phyloP scores from a whole-genome alignment of 2,797 vertebrate species.

The Aphelocoma californica region DNA sequence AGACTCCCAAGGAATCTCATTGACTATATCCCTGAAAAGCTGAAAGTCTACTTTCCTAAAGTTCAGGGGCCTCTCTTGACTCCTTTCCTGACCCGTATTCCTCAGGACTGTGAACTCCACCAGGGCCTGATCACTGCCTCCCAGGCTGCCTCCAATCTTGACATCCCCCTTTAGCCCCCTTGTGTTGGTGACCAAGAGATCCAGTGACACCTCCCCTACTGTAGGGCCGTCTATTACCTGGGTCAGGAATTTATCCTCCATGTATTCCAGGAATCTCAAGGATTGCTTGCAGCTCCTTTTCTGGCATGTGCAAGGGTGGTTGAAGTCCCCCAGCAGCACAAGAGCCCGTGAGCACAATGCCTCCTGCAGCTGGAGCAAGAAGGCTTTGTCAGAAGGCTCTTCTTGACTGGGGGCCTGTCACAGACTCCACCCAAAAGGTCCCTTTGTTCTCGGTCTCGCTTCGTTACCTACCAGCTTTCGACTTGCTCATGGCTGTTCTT shows the following conservation, averaged over 20 bases:
- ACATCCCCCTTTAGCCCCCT: not conserved
- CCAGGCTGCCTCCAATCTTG: not conserved
- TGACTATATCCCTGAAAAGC: too few species aligned
- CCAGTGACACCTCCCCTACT: too few species aligned
- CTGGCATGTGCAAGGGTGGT: not conserved
- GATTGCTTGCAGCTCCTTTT: not conserved
- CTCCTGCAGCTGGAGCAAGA: not conserved
- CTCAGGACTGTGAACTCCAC: too few species aligned
- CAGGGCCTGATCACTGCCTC: not conserved
- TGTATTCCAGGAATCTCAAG: not conserved
- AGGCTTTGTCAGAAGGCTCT: accelerated
- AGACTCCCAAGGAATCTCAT: too few species aligned
- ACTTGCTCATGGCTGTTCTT: not conserved
- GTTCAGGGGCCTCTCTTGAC: too few species aligned
- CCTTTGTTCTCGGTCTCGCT: not conserved
- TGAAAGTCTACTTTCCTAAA: not conserved
- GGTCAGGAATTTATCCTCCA: not conserved
- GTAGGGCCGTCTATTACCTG: too few species aligned
- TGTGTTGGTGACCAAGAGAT: not conserved
- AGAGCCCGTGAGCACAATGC: accelerated
- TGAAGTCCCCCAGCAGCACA: not conserved
- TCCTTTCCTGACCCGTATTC: not conserved
- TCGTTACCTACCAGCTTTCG: too few species aligned
- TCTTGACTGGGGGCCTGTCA: not conserved
- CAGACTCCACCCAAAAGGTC: not conserved